Conservation (phyloP, 2,113 vertebrate genomes). For the Dipodomys merriami region DNA sequence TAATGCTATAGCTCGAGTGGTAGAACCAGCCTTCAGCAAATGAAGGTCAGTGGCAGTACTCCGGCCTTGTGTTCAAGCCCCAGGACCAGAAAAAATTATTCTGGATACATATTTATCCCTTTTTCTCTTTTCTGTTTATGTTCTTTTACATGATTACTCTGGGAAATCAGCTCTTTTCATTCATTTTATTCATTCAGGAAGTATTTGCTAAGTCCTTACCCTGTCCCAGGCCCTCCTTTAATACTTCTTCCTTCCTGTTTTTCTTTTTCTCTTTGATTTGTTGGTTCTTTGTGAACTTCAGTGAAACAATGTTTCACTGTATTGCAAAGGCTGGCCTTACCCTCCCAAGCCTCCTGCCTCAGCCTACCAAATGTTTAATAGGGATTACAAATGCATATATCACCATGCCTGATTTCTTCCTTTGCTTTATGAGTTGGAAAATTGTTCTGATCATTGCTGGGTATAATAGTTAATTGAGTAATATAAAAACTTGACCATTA, state of each 20-base stretch:
- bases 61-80: no score
- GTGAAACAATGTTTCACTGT: no score
- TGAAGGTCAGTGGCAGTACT: no score
- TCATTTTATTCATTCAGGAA: constrained; percentile 15
- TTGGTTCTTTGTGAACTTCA: no score
- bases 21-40: no score
- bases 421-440: background rate
- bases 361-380: no score
- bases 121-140: background rate
- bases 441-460: background rate
- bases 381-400: no score
- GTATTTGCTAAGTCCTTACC: background rate
- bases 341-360: no score
- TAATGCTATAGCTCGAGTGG: no score
- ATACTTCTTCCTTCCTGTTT: background rate
- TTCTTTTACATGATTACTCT: background rate
- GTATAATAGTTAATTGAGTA: constrained; percentile 4
- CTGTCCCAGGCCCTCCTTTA: background rate
- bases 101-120: background rate
- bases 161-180: background rate
- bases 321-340: no score
- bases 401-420: no score
- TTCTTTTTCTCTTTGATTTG: background rate
- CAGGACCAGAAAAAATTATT: background rate
- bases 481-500: constrained; percentile 49